Evolutionary conservation across 2,113 vertebrate genomes (phyloP), one percentile per base, ranked within the genome.

Genomic region (Salvelinus alpinus): DNA sequence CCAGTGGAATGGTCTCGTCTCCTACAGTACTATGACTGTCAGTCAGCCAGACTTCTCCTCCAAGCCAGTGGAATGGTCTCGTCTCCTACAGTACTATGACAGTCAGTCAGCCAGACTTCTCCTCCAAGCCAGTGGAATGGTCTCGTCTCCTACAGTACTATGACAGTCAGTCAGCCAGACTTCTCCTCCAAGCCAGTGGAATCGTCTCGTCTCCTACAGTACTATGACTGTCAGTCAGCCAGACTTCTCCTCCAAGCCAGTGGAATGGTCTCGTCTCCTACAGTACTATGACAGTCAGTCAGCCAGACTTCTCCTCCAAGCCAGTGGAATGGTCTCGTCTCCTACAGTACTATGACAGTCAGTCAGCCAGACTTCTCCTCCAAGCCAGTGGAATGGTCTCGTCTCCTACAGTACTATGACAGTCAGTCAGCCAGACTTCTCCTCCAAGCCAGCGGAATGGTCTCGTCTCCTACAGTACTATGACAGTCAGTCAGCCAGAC

Each of bases 161-260:
- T 89, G 90, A 91, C 86, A 89, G 91, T 85, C 80, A 82, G 86
- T 83, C 71, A 89, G 90, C 84, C 80, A 82, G 86, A 84, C 71
- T 20, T 82, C 22, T 85, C 87, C 86, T 87, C 86, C 87, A 87
- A 87, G 85, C 89, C 88, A 91, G 84, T 70, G 70, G 82, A 79
- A 81, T 71, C 69, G 77, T 65, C 72, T 75, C 65, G 64, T 64
- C 77, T 72, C 68, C 59, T 80, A 31, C 31, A 31, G 31, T 31
- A 31, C 92, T 92, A 90, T 89, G 90, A 91, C 86, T 88, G 91
- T 85, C 80, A 82, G 86, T 83, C 71, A 89, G 90, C 85, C 80
- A 82, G 86, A 84, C 71, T 20, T 82, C 22, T 85, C 87, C 86
- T 87, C 86, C 87, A 87, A 87, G 85, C 89, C 88, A 91, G 84